phyloP scores from a whole-genome alignment of 92 coral and sea anemone species.

The Epizoanthus stellaris region DNA sequence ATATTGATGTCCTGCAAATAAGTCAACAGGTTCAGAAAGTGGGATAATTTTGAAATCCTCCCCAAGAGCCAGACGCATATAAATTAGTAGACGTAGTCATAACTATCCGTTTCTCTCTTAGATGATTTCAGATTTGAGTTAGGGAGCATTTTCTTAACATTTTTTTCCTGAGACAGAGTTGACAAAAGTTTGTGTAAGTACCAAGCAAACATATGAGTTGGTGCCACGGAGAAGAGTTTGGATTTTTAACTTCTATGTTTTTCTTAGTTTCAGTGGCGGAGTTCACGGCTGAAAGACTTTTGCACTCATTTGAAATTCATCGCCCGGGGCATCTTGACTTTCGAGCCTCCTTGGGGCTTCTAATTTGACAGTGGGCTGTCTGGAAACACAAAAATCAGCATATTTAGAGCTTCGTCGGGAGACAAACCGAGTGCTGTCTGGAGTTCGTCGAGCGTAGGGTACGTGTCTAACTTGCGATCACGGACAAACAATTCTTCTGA shows the following conservation, averaged over 20 bases:
- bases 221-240: neutral
- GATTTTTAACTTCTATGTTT: neutral
- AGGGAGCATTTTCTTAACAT: neutral
- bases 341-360: conserved; percentile 44
- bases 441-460: neutral
- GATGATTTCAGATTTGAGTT: neutral
- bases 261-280: conserved; percentile 4
- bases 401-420: conserved; percentile 37
- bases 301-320: conserved; percentile 41
- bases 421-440: conserved; percentile 27
- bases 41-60: neutral
- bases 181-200: neutral
- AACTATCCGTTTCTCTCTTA: conserved; percentile 10
- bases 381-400: conserved; percentile 47
- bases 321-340: conserved; percentile 45
- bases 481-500: neutral
- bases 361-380: conserved; percentile 47
- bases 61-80: conserved; percentile 26
- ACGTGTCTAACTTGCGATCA: neutral
- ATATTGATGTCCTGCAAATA: no score
- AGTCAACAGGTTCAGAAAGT: no score
- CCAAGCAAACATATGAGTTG: neutral
- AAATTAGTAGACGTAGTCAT: conserved; percentile 25
- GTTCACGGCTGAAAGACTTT: conserved; percentile 42
- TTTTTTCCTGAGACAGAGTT: neutral